Evolutionary conservation across 2,797 vertebrate species (phyloP).

Genomic region (Streptopelia turtur): DNA sequence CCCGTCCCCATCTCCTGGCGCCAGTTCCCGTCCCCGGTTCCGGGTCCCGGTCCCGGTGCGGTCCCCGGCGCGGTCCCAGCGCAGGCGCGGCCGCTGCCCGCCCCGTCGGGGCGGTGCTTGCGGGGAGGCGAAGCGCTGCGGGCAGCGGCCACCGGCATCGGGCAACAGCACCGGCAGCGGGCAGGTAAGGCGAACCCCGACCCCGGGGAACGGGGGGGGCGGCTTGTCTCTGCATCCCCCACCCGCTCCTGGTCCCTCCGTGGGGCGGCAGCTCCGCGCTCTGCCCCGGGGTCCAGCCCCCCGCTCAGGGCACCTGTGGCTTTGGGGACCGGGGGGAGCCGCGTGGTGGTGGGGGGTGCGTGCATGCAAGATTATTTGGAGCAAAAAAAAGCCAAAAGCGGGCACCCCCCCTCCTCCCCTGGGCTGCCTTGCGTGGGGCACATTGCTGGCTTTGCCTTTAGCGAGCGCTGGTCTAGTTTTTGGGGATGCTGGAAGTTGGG

Average conservation of each 20-base stretch:
- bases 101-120: slow-evolving; percentile 61
- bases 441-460: neutral
- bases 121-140: neutral
- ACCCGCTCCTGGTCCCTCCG: too few species aligned
- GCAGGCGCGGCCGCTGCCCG: slow-evolving; percentile 53
- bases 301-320: slow-evolving; percentile 36
- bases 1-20: neutral
- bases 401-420: too few species aligned
- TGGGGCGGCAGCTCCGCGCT: neutral
- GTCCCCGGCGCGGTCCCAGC: neutral
- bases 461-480: neutral
- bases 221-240: too few species aligned
- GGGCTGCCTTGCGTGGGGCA: neutral
- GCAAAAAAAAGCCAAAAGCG: accelerated
- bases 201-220: accelerated
- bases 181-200: neutral
- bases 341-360: accelerated
- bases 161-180: neutral
- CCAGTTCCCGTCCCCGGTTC: too few species aligned
- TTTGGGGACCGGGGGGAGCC: neutral
- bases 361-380: accelerated
- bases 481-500: neutral
- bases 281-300: neutral
- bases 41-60: neutral
- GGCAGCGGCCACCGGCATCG: neutral